Conservation (phyloP, 2,888 invertebrate genomes). For the Drosophila buzzatii region DNA sequence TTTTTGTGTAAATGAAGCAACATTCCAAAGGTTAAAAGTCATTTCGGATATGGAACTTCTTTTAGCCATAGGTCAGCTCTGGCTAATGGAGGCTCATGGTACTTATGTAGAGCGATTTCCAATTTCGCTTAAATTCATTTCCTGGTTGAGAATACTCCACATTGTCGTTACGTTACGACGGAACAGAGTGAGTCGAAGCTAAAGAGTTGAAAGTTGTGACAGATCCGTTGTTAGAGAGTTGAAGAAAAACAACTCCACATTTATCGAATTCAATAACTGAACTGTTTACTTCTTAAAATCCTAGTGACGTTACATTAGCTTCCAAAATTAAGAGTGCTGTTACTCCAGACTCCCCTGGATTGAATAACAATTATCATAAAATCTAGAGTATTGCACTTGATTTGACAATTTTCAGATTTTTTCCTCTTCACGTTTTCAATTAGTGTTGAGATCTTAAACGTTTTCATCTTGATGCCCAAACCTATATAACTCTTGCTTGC, state of each 20-base stretch:
- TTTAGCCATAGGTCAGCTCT: background rate
- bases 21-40: constrained; percentile 1
- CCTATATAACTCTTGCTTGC: background rate
- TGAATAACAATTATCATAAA: no score
- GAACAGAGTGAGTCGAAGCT: background rate
- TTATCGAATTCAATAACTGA: no score
- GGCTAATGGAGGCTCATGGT: background rate
- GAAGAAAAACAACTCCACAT: no score
- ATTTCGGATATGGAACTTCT: background rate
- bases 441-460: background rate
- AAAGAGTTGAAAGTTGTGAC: background rate
- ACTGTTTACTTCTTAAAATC: no score
- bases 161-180: background rate
- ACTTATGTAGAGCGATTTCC: background rate
- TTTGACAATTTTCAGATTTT: no score
- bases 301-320: no score
- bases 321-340: no score
- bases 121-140: background rate
- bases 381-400: no score
- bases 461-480: background rate
- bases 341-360: no score
- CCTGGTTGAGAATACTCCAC: background rate
- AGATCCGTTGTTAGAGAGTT: no score
- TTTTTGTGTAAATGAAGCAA: background rate
- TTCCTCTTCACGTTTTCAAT: background rate